A percentile compares a stretch with the other conserved stretches of the same genome.
These are phyloP conservation scores for Tenthredo notha DNA, from an alignment of 2,888 invertebrate species.

Conservation along the genomic window DNA sequence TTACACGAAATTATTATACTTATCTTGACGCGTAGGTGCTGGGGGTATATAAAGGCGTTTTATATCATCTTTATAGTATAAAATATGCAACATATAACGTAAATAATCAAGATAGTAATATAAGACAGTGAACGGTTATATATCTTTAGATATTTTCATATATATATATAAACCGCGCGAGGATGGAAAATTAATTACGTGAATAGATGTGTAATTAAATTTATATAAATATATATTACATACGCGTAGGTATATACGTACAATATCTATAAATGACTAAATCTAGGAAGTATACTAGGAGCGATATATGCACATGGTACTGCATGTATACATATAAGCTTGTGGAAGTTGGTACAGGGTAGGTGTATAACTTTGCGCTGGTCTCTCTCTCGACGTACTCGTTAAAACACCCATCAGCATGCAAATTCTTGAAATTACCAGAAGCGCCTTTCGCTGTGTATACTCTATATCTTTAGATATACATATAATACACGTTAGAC, in stretches of 20 bases:
- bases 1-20: constrained; percentile 37
- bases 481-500: not conserved
- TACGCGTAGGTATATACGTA: not conserved
- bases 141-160: not conserved
- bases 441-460: not conserved
- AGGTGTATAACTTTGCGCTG: constrained; percentile 30
- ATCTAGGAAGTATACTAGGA: not conserved
- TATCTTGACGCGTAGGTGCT: constrained; percentile 17
- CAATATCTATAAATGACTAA: not conserved
- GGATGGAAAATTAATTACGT: not conserved
- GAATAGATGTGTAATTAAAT: not conserved
- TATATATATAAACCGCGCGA: not conserved
- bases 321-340: not conserved
- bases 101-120: not conserved
- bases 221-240: not conserved
- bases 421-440: constrained; percentile 47
- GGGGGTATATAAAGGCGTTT: not conserved
- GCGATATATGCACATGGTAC: not conserved
- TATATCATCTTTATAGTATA: not conserved
- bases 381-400: constrained; percentile 24
- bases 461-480: constrained; percentile 7
- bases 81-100: not conserved
- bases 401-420: constrained; percentile 48
- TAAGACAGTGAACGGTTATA: not conserved
- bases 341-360: not conserved